A percentile compares a stretch with the other conserved stretches of the same genome.
Evolutionary conservation across 2,113 vertebrate genomes (phyloP).

Genomic region (Pachyramphus minor): DNA sequence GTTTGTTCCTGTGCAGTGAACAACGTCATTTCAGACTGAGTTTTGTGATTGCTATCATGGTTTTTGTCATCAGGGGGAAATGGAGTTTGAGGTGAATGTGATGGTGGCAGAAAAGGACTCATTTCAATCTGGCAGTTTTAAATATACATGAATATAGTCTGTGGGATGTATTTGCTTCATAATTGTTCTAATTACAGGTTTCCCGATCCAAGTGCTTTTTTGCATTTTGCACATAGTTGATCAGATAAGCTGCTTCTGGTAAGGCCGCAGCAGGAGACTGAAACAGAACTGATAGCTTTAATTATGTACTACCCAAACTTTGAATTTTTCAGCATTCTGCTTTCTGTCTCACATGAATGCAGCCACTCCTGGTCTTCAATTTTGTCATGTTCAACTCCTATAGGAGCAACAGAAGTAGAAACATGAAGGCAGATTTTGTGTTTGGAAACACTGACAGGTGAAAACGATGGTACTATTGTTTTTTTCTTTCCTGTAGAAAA

Average conservation of each 20-base stretch:
- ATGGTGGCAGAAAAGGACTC: background rate
- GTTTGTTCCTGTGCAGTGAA: background rate
- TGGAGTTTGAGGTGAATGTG: background rate
- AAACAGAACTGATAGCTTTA: background rate
- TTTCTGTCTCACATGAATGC: background rate
- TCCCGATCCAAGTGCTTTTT: background rate
- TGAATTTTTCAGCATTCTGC: background rate
- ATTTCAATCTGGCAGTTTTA: slow-evolving; percentile 11
- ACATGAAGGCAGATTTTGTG: background rate
- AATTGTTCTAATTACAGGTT: slow-evolving; percentile 7
- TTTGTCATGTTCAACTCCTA: background rate
- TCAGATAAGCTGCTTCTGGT: background rate
- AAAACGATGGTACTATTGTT: background rate
- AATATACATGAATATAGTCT: background rate
- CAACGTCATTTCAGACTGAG: background rate
- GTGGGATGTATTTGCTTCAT: background rate
- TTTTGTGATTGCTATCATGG: background rate
- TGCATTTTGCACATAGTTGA: background rate
- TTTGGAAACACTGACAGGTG: background rate
- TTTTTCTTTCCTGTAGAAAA: background rate
- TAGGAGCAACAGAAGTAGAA: background rate
- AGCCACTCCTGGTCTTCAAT: background rate
- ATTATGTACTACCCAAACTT: background rate
- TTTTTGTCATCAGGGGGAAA: background rate
- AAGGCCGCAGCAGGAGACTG: background rate